Percentiles rank a stretch among this genome's conserved stretches.
These are phyloP conservation scores for Poeciliopsis retropinna DNA, from an alignment of 2,113 vertebrate species.

Conservation along the genomic window DNA sequence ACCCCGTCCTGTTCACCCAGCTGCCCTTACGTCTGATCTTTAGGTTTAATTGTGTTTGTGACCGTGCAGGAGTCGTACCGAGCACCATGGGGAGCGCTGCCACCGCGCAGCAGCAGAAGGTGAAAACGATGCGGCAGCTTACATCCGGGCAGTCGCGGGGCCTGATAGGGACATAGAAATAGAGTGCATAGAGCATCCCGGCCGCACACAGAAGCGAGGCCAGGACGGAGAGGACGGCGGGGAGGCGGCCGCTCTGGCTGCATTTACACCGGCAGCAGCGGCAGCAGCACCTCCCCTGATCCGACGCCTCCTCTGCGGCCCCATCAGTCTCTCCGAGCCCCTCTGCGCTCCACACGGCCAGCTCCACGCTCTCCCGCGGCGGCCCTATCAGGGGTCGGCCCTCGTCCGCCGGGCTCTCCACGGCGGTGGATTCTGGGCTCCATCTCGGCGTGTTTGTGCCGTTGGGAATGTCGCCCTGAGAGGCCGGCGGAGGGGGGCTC, in stretches of 20 bases:
- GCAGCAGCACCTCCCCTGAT: slow-evolving; percentile 54
- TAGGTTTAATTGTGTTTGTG: slow-evolving; percentile 37
- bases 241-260: slow-evolving; percentile 66
- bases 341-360: slow-evolving; percentile 68
- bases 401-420: slow-evolving; percentile 65
- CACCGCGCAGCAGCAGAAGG: slow-evolving; percentile 76
- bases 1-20: too few species aligned
- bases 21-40: slow-evolving; percentile 47
- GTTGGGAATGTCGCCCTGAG: slow-evolving; percentile 57
- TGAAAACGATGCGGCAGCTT: slow-evolving; percentile 72
- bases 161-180: slow-evolving; percentile 74
- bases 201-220: slow-evolving; percentile 73
- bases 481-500: slow-evolving; percentile 37
- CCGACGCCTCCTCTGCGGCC: slow-evolving; percentile 31
- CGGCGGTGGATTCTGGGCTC: slow-evolving; percentile 62
- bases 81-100: slow-evolving; percentile 76
- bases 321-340: slow-evolving; percentile 38
- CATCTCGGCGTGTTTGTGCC: slow-evolving; percentile 52
- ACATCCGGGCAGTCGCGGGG: slow-evolving; percentile 70
- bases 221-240: slow-evolving; percentile 70
- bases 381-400: slow-evolving; percentile 67
- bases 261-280: slow-evolving; percentile 63
- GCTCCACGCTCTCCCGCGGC: slow-evolving; percentile 72
- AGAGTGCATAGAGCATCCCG: slow-evolving; percentile 76
- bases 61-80: slow-evolving; percentile 64